Percentiles rank a stretch among this genome's conserved stretches.
These are phyloP conservation scores for Habroteleia sp. DNA, from an alignment of 2,888 invertebrate genomes.

Conservation along the genomic window DNA sequence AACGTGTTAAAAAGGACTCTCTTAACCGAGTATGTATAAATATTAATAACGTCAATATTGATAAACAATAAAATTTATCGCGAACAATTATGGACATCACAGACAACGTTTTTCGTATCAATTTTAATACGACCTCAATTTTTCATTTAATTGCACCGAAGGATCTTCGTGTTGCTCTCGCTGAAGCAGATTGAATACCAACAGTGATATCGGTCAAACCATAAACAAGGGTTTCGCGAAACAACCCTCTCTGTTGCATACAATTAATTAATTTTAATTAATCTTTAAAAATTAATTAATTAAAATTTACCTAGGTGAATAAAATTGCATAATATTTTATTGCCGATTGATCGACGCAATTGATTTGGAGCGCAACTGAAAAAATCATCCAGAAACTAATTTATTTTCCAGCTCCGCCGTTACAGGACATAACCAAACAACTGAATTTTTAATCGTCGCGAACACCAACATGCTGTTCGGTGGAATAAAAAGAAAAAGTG, in stretches of 20 bases:
- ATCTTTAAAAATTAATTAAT: too few species aligned
- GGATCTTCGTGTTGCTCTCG: conserved; percentile 8
- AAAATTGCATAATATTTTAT: too few species aligned
- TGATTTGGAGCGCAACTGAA: too few species aligned
- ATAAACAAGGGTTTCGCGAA: conserved; percentile 26
- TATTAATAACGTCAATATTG: conserved; percentile 13
- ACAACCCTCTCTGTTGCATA: conserved; percentile 2
- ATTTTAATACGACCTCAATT: conserved; percentile 18
- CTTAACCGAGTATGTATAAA: conserved; percentile 5
- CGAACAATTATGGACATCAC: conserved; percentile 18
- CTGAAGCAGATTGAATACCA: conserved; percentile 27
- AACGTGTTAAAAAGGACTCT: conserved; percentile 1
- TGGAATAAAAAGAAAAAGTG: conserved; percentile 58
- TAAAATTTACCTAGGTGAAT: too few species aligned
- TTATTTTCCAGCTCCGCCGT: conserved; percentile 10
- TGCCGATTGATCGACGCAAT: too few species aligned
- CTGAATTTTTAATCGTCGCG: conserved; percentile 22
- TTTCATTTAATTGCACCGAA: conserved; percentile 31
- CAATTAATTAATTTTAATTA: too few species aligned
- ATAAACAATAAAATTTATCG: conserved; percentile 18
- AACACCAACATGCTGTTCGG: conserved; percentile 15
- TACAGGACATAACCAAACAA: conserved; percentile 11
- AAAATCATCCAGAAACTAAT: conserved; percentile 10
- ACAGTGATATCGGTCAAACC: conserved; percentile 23
- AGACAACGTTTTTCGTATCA: conserved; percentile 4